phyloP scores from a whole-genome alignment of 2,113 vertebrate genomes.

The Onychostruthus taczanowskii region DNA sequence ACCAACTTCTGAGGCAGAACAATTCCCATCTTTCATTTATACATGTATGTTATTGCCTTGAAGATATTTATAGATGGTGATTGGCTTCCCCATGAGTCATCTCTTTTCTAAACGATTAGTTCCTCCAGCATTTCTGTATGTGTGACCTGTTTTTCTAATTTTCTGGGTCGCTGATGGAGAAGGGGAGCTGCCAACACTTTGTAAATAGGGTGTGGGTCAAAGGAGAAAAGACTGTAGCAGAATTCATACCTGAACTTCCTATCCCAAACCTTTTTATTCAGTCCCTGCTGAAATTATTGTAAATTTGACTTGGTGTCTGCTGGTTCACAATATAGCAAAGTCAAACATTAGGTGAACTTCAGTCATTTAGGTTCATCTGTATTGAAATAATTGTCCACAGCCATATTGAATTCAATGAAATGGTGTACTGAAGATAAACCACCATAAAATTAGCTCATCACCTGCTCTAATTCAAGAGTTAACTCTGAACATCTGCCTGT shows the following conservation, averaged over 20 bases:
- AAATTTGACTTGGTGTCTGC: not conserved
- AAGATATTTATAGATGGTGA: conserved; percentile 37
- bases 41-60: not conserved
- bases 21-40: conserved; percentile 40
- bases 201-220: not conserved
- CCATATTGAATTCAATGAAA: not conserved
- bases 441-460: not conserved
- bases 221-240: not conserved
- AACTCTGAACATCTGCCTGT: not conserved
- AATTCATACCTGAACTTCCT: not conserved
- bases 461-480: not conserved
- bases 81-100: not conserved
- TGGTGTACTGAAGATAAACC: not conserved
- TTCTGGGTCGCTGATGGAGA: not conserved
- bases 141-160: not conserved
- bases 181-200: not conserved
- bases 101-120: not conserved
- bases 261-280: not conserved
- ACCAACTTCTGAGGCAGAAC: not conserved
- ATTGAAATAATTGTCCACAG: not conserved
- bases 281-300: not conserved
- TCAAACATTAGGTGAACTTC: not conserved
- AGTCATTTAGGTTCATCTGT: not conserved
- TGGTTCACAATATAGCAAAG: not conserved
- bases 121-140: not conserved